These are phyloP conservation scores for Hormiphora californensis DNA, from an alignment of 37 sponge, comb jelly and placozoan species.

Conservation along the genomic window DNA sequence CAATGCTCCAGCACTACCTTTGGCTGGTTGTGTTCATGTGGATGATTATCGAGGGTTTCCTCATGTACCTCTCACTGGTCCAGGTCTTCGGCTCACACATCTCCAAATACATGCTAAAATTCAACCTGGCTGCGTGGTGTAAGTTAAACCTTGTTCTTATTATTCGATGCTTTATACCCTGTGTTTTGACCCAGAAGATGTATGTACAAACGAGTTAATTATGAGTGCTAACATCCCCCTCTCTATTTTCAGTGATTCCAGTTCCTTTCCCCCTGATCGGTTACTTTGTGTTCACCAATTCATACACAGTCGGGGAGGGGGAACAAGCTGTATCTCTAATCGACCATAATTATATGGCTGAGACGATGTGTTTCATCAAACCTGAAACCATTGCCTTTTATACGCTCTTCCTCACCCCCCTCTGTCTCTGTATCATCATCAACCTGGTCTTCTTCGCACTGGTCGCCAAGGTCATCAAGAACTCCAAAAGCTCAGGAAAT, in stretches of 20 bases:
- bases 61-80: slow-evolving; percentile 20
- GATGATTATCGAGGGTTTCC: background rate
- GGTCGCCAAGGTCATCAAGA: slow-evolving; percentile 34
- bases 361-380: slow-evolving; percentile 11
- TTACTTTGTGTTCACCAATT: slow-evolving; percentile 18
- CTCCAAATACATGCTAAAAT: slow-evolving; percentile 12
- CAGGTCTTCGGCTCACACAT: slow-evolving; percentile 11
- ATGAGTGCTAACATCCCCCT: background rate
- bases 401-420: background rate
- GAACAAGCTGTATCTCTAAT: background rate
- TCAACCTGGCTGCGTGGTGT: background rate
- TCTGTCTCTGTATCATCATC: background rate
- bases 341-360: background rate
- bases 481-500: background rate
- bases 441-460: background rate
- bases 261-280: slow-evolving; percentile 11
- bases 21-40: slow-evolving; percentile 19
- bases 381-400: slow-evolving; percentile 4
- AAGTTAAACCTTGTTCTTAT: background rate
- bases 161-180: background rate
- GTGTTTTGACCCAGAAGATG: background rate
- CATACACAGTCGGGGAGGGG: slow-evolving; percentile 19
- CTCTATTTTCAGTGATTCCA: background rate
- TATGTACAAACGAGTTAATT: background rate
- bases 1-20: slow-evolving; percentile 1